Evolutionary conservation across 23 tunicate genomes (phyloP).

Genomic region (Trididemnum clinides): DNA sequence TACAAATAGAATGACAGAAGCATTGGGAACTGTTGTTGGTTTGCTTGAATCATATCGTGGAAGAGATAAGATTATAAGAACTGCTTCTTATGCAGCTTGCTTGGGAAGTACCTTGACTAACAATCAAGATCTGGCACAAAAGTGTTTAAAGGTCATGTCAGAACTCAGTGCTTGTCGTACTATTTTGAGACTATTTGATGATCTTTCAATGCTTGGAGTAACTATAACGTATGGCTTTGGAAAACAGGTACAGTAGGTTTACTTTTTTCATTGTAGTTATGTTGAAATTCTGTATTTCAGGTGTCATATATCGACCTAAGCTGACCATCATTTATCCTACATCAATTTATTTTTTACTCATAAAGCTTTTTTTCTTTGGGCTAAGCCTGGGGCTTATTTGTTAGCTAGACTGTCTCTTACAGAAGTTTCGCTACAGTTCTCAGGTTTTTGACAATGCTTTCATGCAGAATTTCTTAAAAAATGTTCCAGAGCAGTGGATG

Average conservation of each 20-base stretch:
- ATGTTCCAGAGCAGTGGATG: too few relatives aligned
- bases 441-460: too few relatives aligned
- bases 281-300: too few relatives aligned
- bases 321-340: too few relatives aligned
- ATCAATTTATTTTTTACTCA: too few relatives aligned
- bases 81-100: slow-evolving; percentile 41
- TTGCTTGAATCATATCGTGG: slow-evolving; percentile 61
- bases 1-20: slow-evolving; percentile 3
- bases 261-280: too few relatives aligned
- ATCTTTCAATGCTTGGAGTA: slow-evolving; percentile 53
- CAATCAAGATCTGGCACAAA: slow-evolving; percentile 22
- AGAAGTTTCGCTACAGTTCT: too few relatives aligned
- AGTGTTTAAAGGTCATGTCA: slow-evolving; percentile 12
- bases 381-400: too few relatives aligned
- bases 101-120: slow-evolving; percentile 42
- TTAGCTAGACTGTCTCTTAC: too few relatives aligned
- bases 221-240: slow-evolving; percentile 52
- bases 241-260: slow-evolving; percentile 46
- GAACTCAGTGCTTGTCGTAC: slow-evolving; percentile 67
- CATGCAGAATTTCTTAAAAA: too few relatives aligned
- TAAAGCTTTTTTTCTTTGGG: too few relatives aligned
- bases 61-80: slow-evolving; percentile 63
- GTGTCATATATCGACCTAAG: too few relatives aligned
- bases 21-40: slow-evolving; percentile 17
- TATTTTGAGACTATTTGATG: slow-evolving; percentile 65